Evolutionary conservation across 2,797 vertebrate genomes (phyloP), one percentile per base, ranked within the genome.

Genomic region (Chrosomus eos): DNA sequence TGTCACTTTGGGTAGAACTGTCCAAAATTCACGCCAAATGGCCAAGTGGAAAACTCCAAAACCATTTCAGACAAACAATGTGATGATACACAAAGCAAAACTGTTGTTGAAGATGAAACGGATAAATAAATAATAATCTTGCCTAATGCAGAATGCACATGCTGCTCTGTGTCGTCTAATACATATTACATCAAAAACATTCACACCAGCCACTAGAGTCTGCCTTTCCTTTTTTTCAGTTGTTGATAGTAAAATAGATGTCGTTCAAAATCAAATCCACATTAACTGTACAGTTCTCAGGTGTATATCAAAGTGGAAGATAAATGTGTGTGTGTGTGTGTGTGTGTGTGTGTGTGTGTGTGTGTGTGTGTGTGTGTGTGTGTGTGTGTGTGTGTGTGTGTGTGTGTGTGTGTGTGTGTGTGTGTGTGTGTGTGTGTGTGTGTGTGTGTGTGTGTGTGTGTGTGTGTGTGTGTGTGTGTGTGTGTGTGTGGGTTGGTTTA

Each of bases 1-100:
- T 76, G 72, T 81, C 64, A 87, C 67, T 78, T 62, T 26, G 36
- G 72, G 36, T 23, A 83, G 80, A 85, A 51, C 67, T 78, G 36
- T 67, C 76, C 14, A 76, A 81, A 73, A 72, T 70, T 51, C 33
- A 70, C 26, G 73, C 78, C 67, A 31, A 18, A 33, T 10, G 10
- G n/a, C n/a, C 43, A 84, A 70, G 43, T 67, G 28, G 62, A 71
- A 48, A 72, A 48, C 40, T 38, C 26, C 21, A 48, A 66, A 36
- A 60, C n/a, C 51, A 7, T 38, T 66, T 48, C 31, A 80, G 68
- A 64, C 67, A 66, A 74, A 74, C 70, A 38, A 33, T 64, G 7
- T 66, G 21, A 58, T 55, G 23, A 75, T 83, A 64, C 62, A 53
- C 33, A 40, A 38, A 60, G 74, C 73, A 53, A 66, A 28, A 26